These are phyloP conservation scores for Drosophila testacea DNA, from an alignment of 2,888 invertebrate genomes.

Conservation along the genomic window DNA sequence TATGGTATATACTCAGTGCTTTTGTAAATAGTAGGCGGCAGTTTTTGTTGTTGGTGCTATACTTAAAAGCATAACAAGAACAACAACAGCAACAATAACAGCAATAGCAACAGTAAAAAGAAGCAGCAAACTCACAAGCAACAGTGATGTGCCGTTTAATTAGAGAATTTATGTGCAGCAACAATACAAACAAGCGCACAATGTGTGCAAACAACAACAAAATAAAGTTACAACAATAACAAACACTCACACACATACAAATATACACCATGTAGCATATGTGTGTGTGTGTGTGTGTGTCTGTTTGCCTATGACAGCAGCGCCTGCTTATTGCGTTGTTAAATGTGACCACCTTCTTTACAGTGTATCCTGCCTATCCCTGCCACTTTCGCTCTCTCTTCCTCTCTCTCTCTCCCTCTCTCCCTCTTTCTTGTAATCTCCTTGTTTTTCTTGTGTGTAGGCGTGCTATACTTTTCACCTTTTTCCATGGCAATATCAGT, in stretches of 20 bases:
- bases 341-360: constrained; percentile 21
- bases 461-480: constrained; percentile 52
- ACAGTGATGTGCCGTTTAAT: constrained; percentile 47
- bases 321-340: constrained; percentile 65
- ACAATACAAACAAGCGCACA: constrained; percentile 35
- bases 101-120: background rate
- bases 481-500: constrained; percentile 41
- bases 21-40: background rate
- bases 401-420: background rate
- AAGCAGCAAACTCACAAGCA: constrained; percentile 21
- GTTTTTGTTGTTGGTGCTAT: constrained; percentile 32
- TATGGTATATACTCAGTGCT: constrained; percentile 48
- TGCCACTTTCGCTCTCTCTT: background rate
- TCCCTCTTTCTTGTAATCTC: background rate
- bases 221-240: constrained; percentile 19
- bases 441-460: constrained; percentile 19
- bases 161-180: constrained; percentile 32
- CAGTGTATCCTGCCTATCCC: constrained; percentile 6
- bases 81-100: constrained; percentile 14
- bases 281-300: constrained; percentile 25
- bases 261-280: constrained; percentile 10
- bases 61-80: constrained; percentile 11
- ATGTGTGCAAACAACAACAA: constrained; percentile 42
- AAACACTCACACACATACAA: background rate
- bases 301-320: constrained; percentile 40